Evolutionary conservation across 2,888 invertebrate genomes (phyloP).

Genomic region (Leuctra nigra): DNA sequence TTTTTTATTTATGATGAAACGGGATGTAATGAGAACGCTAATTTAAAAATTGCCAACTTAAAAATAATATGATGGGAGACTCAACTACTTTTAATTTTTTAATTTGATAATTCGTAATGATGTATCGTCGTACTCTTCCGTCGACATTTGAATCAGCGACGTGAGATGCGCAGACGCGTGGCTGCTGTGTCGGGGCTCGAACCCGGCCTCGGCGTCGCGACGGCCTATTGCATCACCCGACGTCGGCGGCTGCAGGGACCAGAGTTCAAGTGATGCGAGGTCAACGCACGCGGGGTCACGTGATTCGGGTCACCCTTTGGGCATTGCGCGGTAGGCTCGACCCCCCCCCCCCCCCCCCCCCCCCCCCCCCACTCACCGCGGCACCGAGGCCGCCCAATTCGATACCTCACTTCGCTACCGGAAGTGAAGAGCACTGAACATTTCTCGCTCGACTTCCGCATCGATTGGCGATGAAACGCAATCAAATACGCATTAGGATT

Average conservation of each 20-base stretch:
- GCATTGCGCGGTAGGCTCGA: not conserved
- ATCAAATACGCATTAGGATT: no score
- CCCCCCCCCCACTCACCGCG: not conserved
- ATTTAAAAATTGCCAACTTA: no score
- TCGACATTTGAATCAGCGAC: no score
- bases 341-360: not conserved
- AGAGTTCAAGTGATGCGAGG: not conserved
- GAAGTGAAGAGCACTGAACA: constrained; percentile 1
- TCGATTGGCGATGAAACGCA: constrained; percentile 1
- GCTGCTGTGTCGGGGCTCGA: not conserved
- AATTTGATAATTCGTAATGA: no score
- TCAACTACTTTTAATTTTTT: no score
- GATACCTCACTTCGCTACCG: not conserved
- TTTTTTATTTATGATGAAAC: no score
- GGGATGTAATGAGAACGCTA: no score
- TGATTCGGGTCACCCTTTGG: not conserved
- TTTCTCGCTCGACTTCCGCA: constrained; percentile 1
- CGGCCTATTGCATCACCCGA: not conserved
- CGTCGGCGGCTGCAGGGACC: constrained; percentile 18
- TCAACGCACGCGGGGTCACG: constrained; percentile 17
- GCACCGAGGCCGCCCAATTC: not conserved
- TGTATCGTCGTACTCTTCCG: no score
- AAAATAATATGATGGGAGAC: no score
- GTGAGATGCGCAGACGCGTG: not conserved
- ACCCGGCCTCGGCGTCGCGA: not conserved